A percentile compares a stretch with the other conserved stretches of the same genome.
These are phyloP conservation scores for Guaruba guarouba DNA, from an alignment of 2,113 vertebrate genomes.

Conservation along the genomic window DNA sequence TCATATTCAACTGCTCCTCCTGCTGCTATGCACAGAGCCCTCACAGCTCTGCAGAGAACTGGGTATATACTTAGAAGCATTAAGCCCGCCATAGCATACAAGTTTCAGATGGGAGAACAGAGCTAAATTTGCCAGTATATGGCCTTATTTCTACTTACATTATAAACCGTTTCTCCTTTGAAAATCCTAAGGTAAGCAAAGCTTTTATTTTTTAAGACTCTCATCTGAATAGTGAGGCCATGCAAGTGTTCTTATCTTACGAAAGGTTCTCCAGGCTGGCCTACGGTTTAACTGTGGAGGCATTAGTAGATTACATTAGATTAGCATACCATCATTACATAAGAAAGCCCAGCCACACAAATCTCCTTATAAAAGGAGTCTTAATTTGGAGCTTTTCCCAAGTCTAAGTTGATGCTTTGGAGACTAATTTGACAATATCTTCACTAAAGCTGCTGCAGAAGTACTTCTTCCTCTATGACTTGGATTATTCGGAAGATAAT, in stretches of 20 bases:
- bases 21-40: not conserved
- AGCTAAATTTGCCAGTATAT: not conserved
- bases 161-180: not conserved
- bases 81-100: not conserved
- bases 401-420: not conserved
- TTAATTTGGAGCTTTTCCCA: slow-evolving; percentile 1
- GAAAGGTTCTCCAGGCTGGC: not conserved
- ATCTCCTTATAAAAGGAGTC: not conserved
- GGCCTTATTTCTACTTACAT: not conserved
- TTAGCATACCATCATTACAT: not conserved
- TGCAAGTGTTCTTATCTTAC: not conserved
- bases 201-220: not conserved
- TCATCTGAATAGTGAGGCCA: not conserved
- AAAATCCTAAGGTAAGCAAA: not conserved
- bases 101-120: not conserved
- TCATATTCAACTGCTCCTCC: not conserved
- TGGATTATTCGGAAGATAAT: not conserved
- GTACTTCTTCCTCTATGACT: not conserved
- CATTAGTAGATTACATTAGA: not conserved
- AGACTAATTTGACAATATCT: not conserved
- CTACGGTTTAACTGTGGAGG: not conserved
- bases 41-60: rapidly evolving
- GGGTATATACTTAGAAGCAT: not conserved
- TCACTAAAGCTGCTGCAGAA: not conserved
- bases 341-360: not conserved